These are phyloP conservation scores for Oligia latruncula DNA, from an alignment of 2,888 invertebrate species.

Conservation along the genomic window DNA sequence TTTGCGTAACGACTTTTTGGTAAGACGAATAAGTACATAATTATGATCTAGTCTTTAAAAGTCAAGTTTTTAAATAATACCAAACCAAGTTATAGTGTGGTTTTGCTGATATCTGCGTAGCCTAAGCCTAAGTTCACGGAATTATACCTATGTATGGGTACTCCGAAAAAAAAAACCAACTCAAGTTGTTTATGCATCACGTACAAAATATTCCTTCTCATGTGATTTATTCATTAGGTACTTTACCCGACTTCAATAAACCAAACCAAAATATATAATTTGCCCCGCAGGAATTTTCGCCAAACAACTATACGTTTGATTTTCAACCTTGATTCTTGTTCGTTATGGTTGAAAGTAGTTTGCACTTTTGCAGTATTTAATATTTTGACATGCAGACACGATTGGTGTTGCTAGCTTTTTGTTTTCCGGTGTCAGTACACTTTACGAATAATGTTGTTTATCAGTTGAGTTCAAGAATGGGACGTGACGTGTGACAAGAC, in stretches of 20 bases:
- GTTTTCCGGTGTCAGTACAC: constrained; percentile 31
- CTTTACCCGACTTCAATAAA: constrained; percentile 17
- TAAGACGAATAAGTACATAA: not conserved
- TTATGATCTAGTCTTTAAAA: not conserved
- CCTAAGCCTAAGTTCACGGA: too few species aligned
- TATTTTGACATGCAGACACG: constrained; percentile 8
- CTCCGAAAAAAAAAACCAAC: not conserved
- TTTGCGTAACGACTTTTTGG: not conserved
- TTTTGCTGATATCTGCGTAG: not conserved
- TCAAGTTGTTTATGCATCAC: not conserved
- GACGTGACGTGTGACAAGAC: constrained; percentile 4
- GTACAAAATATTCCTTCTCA: not conserved
- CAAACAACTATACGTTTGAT: not conserved
- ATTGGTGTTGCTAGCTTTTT: constrained; percentile 35
- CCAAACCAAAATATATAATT: constrained; percentile 25
- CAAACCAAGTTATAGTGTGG: not conserved
- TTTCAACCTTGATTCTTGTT: constrained; percentile 18
- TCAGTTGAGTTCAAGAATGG: constrained; percentile 26
- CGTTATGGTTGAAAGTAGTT: constrained; percentile 9
- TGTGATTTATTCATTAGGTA: constrained; percentile 17
- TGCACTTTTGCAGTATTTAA: constrained; percentile 9
- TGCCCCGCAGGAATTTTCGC: not conserved
- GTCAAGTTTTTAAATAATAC: not conserved
- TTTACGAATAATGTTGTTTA: constrained; percentile 21
- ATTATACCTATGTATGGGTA: not conserved